These are phyloP conservation scores for Bovichtus variegatus DNA, from an alignment of 2,797 vertebrate species.

Conservation along the genomic window DNA sequence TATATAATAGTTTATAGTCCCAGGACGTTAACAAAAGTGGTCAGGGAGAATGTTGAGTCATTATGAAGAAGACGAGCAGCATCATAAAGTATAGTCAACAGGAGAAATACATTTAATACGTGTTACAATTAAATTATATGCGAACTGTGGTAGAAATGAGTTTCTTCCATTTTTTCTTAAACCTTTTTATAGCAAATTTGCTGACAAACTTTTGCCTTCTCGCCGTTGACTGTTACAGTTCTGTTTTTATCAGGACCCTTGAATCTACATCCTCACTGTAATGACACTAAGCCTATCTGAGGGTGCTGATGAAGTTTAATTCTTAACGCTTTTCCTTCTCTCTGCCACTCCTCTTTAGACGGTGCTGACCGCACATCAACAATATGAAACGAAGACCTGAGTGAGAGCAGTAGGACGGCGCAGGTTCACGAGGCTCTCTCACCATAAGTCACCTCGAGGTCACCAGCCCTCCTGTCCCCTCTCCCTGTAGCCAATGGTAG, in stretches of 20 bases:
- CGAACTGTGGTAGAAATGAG: neutral
- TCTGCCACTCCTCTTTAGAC: conserved; percentile 80
- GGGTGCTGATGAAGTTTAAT: neutral
- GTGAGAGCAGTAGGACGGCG: conserved; percentile 78
- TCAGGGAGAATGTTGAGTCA: neutral
- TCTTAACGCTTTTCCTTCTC: neutral
- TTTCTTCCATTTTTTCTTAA: neutral
- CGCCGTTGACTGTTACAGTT: neutral
- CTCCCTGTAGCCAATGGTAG: conserved; percentile 74
- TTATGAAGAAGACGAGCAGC: neutral
- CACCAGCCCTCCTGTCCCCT: conserved; percentile 63
- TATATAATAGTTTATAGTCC: neutral
- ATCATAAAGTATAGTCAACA: neutral
- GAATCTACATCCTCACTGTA: neutral
- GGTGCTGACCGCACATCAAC: conserved; percentile 97
- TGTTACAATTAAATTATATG: neutral
- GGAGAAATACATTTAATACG: no score
- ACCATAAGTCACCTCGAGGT: conserved; percentile 70
- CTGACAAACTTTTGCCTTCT: neutral
- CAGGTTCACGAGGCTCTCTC: conserved; percentile 81
- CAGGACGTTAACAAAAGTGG: no score
- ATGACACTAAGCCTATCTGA: neutral
- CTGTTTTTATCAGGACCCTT: neutral
- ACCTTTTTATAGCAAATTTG: neutral
- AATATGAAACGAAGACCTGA: conserved; percentile 87